Base-by-base conservation (phyloP, 2,888 invertebrate genomes). In the Graphium colonna region DNA sequence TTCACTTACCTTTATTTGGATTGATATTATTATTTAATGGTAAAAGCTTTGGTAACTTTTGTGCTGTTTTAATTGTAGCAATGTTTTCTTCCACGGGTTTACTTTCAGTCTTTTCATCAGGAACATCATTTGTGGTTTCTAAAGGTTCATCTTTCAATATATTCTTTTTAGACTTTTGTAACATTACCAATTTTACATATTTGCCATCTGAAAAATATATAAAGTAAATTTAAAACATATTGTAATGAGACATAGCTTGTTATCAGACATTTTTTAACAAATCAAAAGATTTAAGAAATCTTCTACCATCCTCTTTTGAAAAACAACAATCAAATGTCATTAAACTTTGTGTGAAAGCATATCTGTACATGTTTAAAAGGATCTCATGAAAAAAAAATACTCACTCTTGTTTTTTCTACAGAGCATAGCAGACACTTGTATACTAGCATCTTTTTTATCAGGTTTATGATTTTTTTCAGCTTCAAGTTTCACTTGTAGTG, bases 401-500 rank as follows among this genome's bases (percentile, higher is more conserved):
- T 72, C 62, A 88, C 87, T 75, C 75, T 77, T 77, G 26, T 58
- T 71, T 65, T 79, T 85, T 56, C 74, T 86, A 39, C 65, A 73
- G 36, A 71, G 47, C 47, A 67, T 67, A 59, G 77, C 62, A 53
- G 72, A 71, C 36, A 83, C 82, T 73, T 89, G 88, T 45, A 84
- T 78, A 41, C 84, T 75, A 45, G 73, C 86, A 81, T 89, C 87
- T 57, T 69, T 77, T 42, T 60, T 71, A 12, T 65, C 58, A 21
- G 43, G 17, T 45, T 67, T 72, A 46, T 63, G 65, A 44, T 65
- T 67, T 55, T 72, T 72, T 21, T 59, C 58, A 33, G 65, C 60
- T 56, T 86, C 81, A 42, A 88, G 65, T 70, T 84, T 71, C 0
- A 87, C 81, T 74, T 83, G 82, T 3, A 87, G 61, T 0, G 88